A percentile compares a stretch with the other conserved stretches of the same genome.
Conservation (phyloP, 2,888 invertebrate species). For the Rapana venosa region DNA sequence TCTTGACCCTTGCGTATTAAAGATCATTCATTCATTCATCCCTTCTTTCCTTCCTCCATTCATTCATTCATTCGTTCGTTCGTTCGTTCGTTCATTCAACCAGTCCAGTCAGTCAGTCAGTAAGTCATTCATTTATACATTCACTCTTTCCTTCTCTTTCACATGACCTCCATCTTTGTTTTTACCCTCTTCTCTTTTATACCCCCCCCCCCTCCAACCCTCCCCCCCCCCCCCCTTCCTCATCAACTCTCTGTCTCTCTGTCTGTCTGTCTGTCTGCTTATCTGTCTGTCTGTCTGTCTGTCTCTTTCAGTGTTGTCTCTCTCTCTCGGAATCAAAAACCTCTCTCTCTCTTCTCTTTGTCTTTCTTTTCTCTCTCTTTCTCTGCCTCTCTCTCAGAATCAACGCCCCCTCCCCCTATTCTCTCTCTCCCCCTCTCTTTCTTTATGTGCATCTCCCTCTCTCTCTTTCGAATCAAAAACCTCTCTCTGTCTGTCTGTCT, state of each 20-base stretch:
- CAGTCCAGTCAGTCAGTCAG: no score
- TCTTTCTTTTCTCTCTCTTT: background rate
- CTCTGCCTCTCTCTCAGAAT: background rate
- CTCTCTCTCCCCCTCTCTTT: background rate
- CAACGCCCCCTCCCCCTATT: background rate
- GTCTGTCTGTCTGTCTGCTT: background rate
- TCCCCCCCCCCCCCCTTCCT: background rate
- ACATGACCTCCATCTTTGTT: background rate
- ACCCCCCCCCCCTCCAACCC: no score
- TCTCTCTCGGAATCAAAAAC: no score
- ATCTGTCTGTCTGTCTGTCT: background rate
- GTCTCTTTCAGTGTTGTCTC: background rate
- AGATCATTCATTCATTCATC: no score
- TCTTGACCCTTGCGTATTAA: no score
- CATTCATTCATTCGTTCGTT: no score
- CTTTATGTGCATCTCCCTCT: background rate
- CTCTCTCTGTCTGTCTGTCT: background rate
- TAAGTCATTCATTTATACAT: background rate
- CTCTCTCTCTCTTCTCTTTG: background rate
- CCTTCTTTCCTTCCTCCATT: no score
- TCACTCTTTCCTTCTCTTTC: background rate
- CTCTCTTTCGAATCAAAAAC: background rate
- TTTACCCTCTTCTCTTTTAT: background rate
- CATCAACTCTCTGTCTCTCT: background rate
- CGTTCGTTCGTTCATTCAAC: background rate